Evolutionary conservation across 2,888 invertebrate species (phyloP).

Genomic region (Lithosia quadra): DNA sequence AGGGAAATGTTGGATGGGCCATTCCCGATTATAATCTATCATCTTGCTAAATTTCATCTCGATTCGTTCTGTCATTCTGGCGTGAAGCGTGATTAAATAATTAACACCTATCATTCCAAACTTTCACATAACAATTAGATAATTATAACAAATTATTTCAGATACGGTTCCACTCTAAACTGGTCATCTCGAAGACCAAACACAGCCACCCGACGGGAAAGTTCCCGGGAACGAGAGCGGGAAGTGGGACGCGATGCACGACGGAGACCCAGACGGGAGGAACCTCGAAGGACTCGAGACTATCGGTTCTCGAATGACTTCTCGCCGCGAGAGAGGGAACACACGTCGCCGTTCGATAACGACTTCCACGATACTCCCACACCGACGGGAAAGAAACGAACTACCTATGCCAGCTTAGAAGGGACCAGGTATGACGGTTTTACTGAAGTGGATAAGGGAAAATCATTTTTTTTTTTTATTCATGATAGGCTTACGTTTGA

Average conservation of each 20-base stretch:
- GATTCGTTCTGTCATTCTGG: too few relatives aligned
- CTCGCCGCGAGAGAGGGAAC: conserved; percentile 83
- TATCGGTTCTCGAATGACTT: conserved; percentile 88
- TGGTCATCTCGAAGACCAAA: conserved; percentile 71
- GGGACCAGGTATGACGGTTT: conserved; percentile 68
- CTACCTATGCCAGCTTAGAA: conserved; percentile 73
- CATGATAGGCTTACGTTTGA: too few relatives aligned
- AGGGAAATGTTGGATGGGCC: too few relatives aligned
- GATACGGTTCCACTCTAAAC: conserved; percentile 78
- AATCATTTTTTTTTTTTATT: too few relatives aligned
- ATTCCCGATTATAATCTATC: background rate
- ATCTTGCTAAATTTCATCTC: background rate
- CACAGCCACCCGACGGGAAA: conserved; percentile 55
- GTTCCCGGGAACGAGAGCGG: conserved; percentile 43
- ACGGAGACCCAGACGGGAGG: conserved; percentile 39
- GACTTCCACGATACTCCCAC: conserved; percentile 85
- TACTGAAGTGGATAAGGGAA: background rate
- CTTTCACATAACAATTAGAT: background rate
- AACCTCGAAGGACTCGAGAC: conserved; percentile 69
- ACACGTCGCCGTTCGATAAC: conserved; percentile 88
- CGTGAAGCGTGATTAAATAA: too few relatives aligned
- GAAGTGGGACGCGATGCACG: conserved; percentile 57
- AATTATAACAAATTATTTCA: conserved; percentile 28
- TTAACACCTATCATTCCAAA: background rate
- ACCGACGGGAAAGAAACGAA: conserved; percentile 69